These are phyloP conservation scores for Chymomyza fuscimana DNA, from an alignment of 2,888 invertebrate genomes.

Conservation along the genomic window DNA sequence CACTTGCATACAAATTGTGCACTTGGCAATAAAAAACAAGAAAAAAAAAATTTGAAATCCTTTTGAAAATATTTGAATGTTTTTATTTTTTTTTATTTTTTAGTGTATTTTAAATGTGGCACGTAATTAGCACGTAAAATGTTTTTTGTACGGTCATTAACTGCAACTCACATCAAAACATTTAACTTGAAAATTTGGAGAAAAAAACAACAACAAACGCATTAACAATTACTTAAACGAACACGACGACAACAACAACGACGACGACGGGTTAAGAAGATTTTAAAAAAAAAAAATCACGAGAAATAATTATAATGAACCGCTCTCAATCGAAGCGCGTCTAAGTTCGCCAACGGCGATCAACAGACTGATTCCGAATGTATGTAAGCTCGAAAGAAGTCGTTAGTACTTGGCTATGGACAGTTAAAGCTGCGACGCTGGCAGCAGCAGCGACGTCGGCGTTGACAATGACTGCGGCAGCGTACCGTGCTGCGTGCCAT, in stretches of 20 bases:
- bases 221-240: neutral
- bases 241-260: neutral
- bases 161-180: conserved; percentile 57
- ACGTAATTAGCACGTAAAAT: conserved; percentile 35
- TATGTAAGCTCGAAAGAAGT: conserved; percentile 41
- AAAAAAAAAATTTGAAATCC: neutral
- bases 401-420: conserved; percentile 1
- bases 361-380: conserved; percentile 66
- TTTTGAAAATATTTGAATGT: neutral
- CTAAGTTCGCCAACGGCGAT: conserved; percentile 66
- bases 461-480: neutral
- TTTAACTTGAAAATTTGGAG: conserved; percentile 22
- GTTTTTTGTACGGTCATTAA: conserved; percentile 7
- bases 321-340: conserved; percentile 50
- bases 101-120: neutral
- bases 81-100: neutral
- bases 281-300: neutral
- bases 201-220: conserved; percentile 29
- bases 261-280: conserved; percentile 2
- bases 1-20: neutral
- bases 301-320: neutral
- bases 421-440: neutral
- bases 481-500: neutral
- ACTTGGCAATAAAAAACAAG: neutral
- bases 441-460: neutral